Percentiles rank a stretch among this genome's conserved stretches.
phyloP scores from a whole-genome alignment of 2,888 invertebrate genomes.

The Cacoxenus indagator region DNA sequence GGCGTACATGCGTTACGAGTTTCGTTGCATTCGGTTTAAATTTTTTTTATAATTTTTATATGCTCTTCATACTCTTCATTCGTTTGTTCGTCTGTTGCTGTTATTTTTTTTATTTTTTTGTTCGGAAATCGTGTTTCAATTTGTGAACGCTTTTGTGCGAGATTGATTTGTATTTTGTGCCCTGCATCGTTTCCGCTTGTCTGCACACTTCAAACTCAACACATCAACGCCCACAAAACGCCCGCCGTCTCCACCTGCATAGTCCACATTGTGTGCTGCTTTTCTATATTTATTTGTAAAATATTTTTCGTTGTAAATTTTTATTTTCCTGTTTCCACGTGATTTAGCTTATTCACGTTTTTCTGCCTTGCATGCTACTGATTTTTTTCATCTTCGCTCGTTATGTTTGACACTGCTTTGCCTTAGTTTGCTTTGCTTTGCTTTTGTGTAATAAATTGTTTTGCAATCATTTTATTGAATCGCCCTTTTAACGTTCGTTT shows the following conservation, averaged over 20 bases:
- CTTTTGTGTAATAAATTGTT: slow-evolving; percentile 35
- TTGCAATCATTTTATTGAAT: slow-evolving; percentile 30
- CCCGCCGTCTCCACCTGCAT: too few species aligned
- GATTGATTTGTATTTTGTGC: slow-evolving; percentile 19
- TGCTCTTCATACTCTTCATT: background rate
- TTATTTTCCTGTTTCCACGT: slow-evolving; percentile 9
- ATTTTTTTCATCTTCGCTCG: background rate
- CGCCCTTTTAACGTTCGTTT: slow-evolving; percentile 6
- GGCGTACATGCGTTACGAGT: slow-evolving; percentile 54
- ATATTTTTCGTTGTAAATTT: slow-evolving; percentile 4
- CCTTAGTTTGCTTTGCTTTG: background rate
- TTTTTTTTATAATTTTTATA: background rate
- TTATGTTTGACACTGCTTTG: slow-evolving; percentile 10
- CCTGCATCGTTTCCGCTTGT: background rate
- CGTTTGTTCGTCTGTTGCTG: slow-evolving; percentile 43
- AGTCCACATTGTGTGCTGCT: background rate
- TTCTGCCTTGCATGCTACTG: background rate
- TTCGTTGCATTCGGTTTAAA: too few species aligned
- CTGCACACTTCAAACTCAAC: too few species aligned
- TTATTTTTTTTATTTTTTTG: slow-evolving; percentile 39
- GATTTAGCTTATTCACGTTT: background rate
- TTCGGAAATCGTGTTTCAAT: slow-evolving; percentile 58
- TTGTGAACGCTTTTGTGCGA: slow-evolving; percentile 33
- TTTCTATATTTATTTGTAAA: background rate
- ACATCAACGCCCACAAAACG: too few species aligned